Evolutionary conservation across 1,140 invertebrate genomes (phyloP).

Genomic region (Lepidurus packardi): DNA sequence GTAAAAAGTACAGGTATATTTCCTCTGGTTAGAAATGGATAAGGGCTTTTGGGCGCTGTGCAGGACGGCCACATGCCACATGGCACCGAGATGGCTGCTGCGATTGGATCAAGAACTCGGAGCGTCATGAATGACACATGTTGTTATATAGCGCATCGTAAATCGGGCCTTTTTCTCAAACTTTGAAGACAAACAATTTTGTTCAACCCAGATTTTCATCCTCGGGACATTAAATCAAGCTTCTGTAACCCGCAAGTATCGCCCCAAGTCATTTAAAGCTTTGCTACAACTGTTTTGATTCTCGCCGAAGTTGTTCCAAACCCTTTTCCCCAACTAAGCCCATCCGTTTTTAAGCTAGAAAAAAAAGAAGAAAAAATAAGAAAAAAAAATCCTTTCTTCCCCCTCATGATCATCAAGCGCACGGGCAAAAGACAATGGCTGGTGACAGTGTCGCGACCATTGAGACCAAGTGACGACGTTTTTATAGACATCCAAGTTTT

Average conservation of each 20-base stretch:
- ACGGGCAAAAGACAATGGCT: background rate
- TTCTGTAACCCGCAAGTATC: background rate
- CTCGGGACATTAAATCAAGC: background rate
- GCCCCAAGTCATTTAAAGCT: no score
- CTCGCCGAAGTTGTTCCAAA: background rate
- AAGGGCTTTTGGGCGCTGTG: slow-evolving; percentile 7
- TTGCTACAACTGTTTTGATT: background rate
- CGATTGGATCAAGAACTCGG: slow-evolving; percentile 9
- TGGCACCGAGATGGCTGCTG: slow-evolving; percentile 20
- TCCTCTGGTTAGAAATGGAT: background rate
- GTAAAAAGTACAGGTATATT: background rate
- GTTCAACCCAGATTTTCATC: background rate
- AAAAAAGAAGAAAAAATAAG: background rate
- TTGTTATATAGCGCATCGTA: slow-evolving; percentile 15
- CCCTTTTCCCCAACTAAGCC: background rate
- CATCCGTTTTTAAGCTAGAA: background rate
- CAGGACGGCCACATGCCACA: background rate
- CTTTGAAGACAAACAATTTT: background rate
- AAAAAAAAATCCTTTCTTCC: background rate
- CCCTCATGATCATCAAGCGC: background rate
- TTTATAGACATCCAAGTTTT: background rate
- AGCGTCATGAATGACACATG: slow-evolving; percentile 21
- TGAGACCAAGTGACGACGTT: slow-evolving; percentile 9
- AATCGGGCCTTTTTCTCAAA: background rate
- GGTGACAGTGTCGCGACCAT: slow-evolving; percentile 12